These are phyloP conservation scores for Coluber constrictor DNA, from an alignment of 2,797 vertebrate species.

Conservation along the genomic window DNA sequence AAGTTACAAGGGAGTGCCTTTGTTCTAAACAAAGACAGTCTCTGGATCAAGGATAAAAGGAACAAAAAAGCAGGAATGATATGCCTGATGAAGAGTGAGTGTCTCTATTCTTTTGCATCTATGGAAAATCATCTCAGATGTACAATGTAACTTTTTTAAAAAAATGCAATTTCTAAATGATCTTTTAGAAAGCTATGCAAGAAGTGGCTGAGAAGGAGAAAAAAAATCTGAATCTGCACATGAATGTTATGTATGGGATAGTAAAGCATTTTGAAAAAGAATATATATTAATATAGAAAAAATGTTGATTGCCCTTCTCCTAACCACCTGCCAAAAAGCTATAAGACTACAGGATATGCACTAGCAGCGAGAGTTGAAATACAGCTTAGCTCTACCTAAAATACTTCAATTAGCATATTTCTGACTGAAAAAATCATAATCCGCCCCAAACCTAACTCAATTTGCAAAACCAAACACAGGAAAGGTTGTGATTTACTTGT, in stretches of 20 bases:
- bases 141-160: background rate
- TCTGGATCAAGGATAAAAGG: background rate
- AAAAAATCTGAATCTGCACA: background rate
- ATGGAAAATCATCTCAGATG: background rate
- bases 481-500: background rate
- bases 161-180: background rate
- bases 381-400: background rate
- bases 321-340: background rate
- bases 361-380: background rate
- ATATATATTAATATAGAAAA: background rate
- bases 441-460: background rate
- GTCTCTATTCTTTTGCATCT: background rate
- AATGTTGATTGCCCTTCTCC: background rate
- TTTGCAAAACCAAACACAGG: background rate
- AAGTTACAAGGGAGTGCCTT: background rate
- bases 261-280: background rate
- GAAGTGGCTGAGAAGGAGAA: background rate
- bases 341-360: background rate
- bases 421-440: background rate
- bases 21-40: background rate
- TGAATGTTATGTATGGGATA: background rate
- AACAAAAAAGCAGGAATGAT: background rate
- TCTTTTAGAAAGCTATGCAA: background rate
- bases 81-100: background rate
- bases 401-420: background rate